Base-by-base conservation (phyloP, 2,113 vertebrate genomes). In the Psittacara wagleri region DNA sequence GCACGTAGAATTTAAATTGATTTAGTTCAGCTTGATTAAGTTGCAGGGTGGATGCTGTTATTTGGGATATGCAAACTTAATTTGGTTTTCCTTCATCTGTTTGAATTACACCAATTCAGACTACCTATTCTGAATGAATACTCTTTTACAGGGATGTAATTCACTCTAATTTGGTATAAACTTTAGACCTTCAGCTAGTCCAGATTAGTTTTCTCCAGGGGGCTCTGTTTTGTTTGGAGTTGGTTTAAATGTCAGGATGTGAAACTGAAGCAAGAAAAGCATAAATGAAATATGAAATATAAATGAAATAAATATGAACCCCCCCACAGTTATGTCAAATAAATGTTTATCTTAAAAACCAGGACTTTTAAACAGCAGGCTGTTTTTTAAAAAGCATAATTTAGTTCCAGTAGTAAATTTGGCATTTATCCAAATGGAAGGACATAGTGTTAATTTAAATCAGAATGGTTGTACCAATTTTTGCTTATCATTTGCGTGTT, bases 101-200 rank as follows among this genome's bases (percentile, higher is more conserved):
- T 96, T 94, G 76, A 81, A 78, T 83, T 88, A 92, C 88, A 90
- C 19, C n/a, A 61, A 68, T 83, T 95, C 72, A 78, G 61, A 17
- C 75, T 78, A 19, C 23, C 2, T 83, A 49, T 81, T 91, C 55
- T 72, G 76, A 92, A 68, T 75, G n/a, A 94, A 24, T 39, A 43
- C 39, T 55, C 41, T 67, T 89, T 83, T 70, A 48, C 29, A 72
- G 72, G 51, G 27, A 17, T 46, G 17, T 92, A 92, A 78, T 70
- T 51, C 24, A 31, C 51, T 75, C 39, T 91, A 35, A 84, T 61
- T 93, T 35, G 59, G 13, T 77, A 39, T 86, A 74, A 90, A 88
- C 88, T 86, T 86, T 86, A 83, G 37, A 81, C 88, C 43, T 49
- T 77, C 51, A 67, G 0, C 1, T 80, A 77, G 77, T 85, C 63